Base-by-base conservation (phyloP, 2,888 invertebrate species). In the Lucinisca nassula region DNA sequence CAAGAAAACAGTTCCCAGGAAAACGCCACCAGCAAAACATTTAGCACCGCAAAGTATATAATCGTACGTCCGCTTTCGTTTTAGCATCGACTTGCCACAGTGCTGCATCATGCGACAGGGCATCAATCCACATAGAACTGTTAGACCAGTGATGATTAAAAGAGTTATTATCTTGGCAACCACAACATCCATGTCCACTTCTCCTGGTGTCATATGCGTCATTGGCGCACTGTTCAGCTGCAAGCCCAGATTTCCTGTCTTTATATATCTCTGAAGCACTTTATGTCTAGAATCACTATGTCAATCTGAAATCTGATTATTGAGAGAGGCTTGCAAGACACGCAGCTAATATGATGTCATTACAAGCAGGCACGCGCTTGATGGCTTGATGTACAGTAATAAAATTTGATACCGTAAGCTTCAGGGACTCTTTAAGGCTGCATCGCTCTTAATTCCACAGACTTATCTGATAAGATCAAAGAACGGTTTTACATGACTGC, bases 81-180 rank as follows among this genome's bases (percentile, higher is more conserved):
- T 89, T 35, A 92, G 86, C 84, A 95, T 90, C n/a, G 88, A 82
- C 67, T 91, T 89, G 8, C 93, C 92, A 32, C 90, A 89, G 83
- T 93, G 91, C 73, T 92, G 89, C 83, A 93, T 90, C 10, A 95
- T 90, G 24, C 94, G 85, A 79, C 94, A 92, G 3, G 95, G 95
- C 27, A 93, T 89, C 8, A 95, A 85, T 21, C 95, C 95, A 61
- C 89, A 88, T 10, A 95, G 81, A 17, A 95, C 94, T 4, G 94
- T 93, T 32, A 94, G 82, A 12, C 90, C 84, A 35, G 94, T 94
- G 35, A 94, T 82, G 17, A 94, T 88, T 10, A 95, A 88, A 58
- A 94, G 87, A 21, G 93, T 92, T 58, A 95, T 90, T 55, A 95
- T 94, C 79, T 95, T 95, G 37, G 94, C 94, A 72, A 94, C 94